phyloP scores from a whole-genome alignment of 2,797 vertebrate species.

The Chaetodon trifasciatus region DNA sequence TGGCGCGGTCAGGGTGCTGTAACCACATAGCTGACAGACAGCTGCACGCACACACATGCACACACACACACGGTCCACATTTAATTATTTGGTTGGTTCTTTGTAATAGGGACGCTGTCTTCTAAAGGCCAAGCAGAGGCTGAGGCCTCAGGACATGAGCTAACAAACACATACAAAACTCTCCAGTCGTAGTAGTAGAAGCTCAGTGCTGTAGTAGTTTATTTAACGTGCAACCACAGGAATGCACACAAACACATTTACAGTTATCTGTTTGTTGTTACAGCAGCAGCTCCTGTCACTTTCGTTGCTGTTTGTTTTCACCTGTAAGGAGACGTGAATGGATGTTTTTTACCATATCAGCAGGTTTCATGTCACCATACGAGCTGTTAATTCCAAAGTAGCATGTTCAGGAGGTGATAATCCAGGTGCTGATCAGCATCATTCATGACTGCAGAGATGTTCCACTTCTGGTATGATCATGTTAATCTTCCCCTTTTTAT shows the following conservation, averaged over 20 bases:
- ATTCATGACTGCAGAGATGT: not conserved
- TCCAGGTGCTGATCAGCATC: slow-evolving; percentile 11
- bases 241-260: slow-evolving; percentile 15
- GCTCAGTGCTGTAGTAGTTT: not conserved
- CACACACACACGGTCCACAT: slow-evolving; percentile 28
- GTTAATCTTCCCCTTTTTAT: slow-evolving; percentile 3
- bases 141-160: slow-evolving; percentile 40
- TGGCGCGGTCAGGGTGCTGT: slow-evolving; percentile 7
- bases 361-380: slow-evolving; percentile 11
- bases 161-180: slow-evolving; percentile 25
- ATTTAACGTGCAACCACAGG: slow-evolving; percentile 17
- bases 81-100: slow-evolving; percentile 42
- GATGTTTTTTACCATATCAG: not conserved
- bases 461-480: not conserved
- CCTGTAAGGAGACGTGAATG: not conserved
- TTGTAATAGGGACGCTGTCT: not conserved
- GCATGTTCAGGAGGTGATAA: not conserved
- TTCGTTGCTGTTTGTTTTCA: slow-evolving; percentile 17
- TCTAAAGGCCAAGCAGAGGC: slow-evolving; percentile 57
- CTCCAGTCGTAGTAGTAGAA: not conserved
- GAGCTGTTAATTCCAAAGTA: slow-evolving; percentile 2
- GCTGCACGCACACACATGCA: slow-evolving; percentile 10
- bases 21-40: slow-evolving; percentile 22
- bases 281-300: slow-evolving; percentile 23
- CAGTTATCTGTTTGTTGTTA: slow-evolving; percentile 22